These are phyloP conservation scores for Lamellibrachia columna DNA, from an alignment of 2,888 invertebrate genomes.

Conservation along the genomic window DNA sequence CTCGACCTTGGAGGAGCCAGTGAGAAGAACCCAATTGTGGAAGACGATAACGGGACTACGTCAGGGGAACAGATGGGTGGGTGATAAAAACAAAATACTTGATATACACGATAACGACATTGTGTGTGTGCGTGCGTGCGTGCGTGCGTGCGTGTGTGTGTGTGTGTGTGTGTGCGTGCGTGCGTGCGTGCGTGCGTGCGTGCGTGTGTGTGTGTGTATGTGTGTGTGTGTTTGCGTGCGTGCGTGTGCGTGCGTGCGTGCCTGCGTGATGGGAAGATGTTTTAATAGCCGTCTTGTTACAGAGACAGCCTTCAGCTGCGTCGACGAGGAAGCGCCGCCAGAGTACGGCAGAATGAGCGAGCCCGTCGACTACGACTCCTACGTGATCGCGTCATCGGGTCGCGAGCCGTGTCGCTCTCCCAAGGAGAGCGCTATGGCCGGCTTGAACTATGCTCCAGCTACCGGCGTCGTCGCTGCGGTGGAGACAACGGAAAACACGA, in stretches of 20 bases:
- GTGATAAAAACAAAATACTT: not conserved
- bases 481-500: not conserved
- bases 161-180: not conserved
- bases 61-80: constrained; percentile 17
- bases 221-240: not conserved
- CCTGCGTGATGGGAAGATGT: not conserved
- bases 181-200: not conserved
- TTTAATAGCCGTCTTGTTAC: not conserved
- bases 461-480: not conserved
- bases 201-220: not conserved
- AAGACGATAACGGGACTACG: constrained; percentile 21
- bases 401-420: not conserved
- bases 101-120: no score
- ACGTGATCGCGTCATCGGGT: not conserved
- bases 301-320: not conserved
- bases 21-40: constrained; percentile 20
- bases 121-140: not conserved
- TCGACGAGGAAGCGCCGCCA: not conserved
- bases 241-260: not conserved
- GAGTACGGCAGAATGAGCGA: not conserved
- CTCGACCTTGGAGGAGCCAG: constrained; percentile 27
- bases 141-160: not conserved
- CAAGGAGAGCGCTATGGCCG: not conserved
- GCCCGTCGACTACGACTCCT: not conserved
- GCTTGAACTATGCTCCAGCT: not conserved